Conservation (phyloP, 2,888 invertebrate species). For the Drosophila mettleri region DNA sequence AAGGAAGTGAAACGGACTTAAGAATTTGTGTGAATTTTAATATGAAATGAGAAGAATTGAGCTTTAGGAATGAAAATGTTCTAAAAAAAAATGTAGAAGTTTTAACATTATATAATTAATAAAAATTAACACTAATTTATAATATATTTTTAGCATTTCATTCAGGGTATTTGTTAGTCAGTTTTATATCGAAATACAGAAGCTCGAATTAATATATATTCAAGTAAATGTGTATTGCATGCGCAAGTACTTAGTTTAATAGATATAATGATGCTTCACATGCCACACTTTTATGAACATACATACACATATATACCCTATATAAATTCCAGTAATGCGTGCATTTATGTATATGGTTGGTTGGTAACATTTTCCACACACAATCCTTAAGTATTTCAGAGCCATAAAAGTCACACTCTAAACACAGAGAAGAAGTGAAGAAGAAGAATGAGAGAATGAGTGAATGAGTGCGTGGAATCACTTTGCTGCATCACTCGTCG, state of each 20-base stretch:
- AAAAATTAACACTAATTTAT: no score
- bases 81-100: not conserved
- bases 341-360: not conserved
- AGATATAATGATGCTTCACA: not conserved
- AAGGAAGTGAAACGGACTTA: not conserved
- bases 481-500: not conserved
- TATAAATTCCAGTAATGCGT: constrained; percentile 6
- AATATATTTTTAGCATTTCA: no score
- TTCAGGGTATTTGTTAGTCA: not conserved
- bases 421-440: no score
- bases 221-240: not conserved
- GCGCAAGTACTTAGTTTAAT: not conserved
- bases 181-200: not conserved
- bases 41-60: not conserved
- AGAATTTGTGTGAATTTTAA: not conserved
- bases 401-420: constrained; percentile 36
- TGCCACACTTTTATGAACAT: not conserved
- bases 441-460: not conserved
- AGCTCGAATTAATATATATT: not conserved
- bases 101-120: no score
- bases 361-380: not conserved
- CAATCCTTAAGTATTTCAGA: constrained; percentile 2
- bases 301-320: not conserved
- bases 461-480: not conserved
- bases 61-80: no score